These are phyloP conservation scores for Alloplasta piceator DNA, from an alignment of 2,888 invertebrate species.

Conservation along the genomic window DNA sequence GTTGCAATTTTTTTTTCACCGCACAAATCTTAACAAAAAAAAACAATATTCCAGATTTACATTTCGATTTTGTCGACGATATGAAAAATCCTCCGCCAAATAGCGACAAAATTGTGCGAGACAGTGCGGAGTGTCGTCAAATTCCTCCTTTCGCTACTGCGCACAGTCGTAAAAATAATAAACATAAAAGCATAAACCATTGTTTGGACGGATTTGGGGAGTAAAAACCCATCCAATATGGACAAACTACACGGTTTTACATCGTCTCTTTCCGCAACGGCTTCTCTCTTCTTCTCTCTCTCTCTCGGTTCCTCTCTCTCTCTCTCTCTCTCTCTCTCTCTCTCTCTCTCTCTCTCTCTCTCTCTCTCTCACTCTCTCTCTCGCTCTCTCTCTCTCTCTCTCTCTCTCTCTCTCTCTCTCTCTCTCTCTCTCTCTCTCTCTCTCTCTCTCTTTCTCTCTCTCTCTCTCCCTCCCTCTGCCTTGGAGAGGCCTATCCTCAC, in stretches of 20 bases:
- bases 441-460: constrained; percentile 1
- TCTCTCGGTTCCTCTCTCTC: no score
- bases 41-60: neutral
- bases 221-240: constrained; percentile 66
- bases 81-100: constrained; percentile 18
- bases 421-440: constrained; percentile 3
- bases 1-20: constrained; percentile 1
- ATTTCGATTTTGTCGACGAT: neutral
- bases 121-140: constrained; percentile 10
- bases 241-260: constrained; percentile 27
- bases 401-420: no score
- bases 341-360: constrained; percentile 4
- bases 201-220: constrained; percentile 72
- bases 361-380: neutral
- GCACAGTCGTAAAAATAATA: constrained; percentile 78
- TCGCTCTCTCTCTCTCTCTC: neutral
- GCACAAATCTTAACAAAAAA: neutral
- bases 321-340: constrained; percentile 10
- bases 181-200: constrained; percentile 78
- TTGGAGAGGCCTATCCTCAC: constrained; percentile 21
- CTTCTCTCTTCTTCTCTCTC: constrained; percentile 9
- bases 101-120: constrained; percentile 32
- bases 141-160: constrained; percentile 71
- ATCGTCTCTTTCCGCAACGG: neutral
- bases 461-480: neutral